A percentile compares a stretch with the other conserved stretches of the same genome.
phyloP scores from a whole-genome alignment of 2,113 vertebrate species.

The Oncorhynchus clarkii region DNA sequence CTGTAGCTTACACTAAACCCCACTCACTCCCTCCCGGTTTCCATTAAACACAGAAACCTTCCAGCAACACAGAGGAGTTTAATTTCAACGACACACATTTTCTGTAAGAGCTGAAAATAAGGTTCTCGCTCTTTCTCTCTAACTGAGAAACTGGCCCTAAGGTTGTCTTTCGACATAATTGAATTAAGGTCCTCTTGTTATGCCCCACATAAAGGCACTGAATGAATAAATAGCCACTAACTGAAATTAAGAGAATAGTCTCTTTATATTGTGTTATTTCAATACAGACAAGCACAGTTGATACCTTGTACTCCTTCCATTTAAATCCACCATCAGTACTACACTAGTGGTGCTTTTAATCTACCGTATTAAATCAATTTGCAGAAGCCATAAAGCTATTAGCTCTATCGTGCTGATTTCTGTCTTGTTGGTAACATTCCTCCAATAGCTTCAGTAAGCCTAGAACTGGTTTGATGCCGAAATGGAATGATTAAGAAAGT shows the following conservation, averaged over 20 bases:
- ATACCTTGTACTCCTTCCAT: too few relatives aligned
- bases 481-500: conserved; percentile 70
- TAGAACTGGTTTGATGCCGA: conserved; percentile 53
- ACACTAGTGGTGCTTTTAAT: not conserved
- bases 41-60: conserved; percentile 96
- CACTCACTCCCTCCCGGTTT: conserved; percentile 85
- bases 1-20: conserved; percentile 69
- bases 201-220: conserved; percentile 85
- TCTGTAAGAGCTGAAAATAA: conserved; percentile 83
- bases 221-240: conserved; percentile 93
- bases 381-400: not conserved
- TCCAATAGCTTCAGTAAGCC: conserved; percentile 51
- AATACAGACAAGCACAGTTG: too few relatives aligned
- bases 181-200: conserved; percentile 87
- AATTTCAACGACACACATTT: conserved; percentile 93
- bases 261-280: conserved; percentile 35
- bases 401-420: not conserved
- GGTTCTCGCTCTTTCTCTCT: conserved; percentile 63
- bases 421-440: conserved; percentile 34
- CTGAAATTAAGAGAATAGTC: conserved; percentile 90
- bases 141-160: conserved; percentile 83
- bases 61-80: conserved; percentile 91
- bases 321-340: not conserved
- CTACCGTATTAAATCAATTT: not conserved
- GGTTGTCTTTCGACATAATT: conserved; percentile 89